phyloP scores from a whole-genome alignment of 2,888 invertebrate species.

The Tinea trinotella region DNA sequence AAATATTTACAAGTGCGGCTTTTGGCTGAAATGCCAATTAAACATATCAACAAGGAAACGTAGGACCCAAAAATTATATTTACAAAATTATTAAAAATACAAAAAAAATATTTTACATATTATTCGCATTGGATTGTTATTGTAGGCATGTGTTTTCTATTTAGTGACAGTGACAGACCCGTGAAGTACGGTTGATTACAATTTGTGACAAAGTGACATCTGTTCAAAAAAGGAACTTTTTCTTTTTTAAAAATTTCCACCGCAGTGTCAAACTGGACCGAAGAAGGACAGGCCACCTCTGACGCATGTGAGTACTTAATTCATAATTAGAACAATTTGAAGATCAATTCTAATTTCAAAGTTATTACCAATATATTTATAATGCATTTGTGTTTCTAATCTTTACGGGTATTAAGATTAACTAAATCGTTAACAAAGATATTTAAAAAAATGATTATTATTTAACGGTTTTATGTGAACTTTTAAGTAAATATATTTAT shows the following conservation, averaged over 20 bases:
- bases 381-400: constrained; percentile 39
- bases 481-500: too few species aligned
- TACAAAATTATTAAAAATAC: constrained; percentile 32
- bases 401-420: too few species aligned
- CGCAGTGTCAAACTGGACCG: constrained; percentile 71
- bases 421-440: too few species aligned
- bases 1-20: constrained; percentile 32
- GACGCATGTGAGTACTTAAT: constrained; percentile 63
- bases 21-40: constrained; percentile 38
- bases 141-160: constrained; percentile 52
- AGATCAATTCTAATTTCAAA: constrained; percentile 25
- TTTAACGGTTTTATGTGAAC: too few species aligned
- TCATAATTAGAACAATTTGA: not conserved
- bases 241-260: constrained; percentile 65
- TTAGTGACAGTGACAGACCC: constrained; percentile 55
- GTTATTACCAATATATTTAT: constrained; percentile 42
- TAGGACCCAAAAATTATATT: constrained; percentile 63
- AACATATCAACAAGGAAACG: constrained; percentile 67
- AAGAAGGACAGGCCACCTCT: constrained; percentile 67
- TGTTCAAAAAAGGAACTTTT: constrained; percentile 49
- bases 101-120: constrained; percentile 44
- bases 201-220: constrained; percentile 50
- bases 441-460: too few species aligned
- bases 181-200: constrained; percentile 50
- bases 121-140: constrained; percentile 30